These are phyloP conservation scores for Nansenia antarctica DNA, from an alignment of 2,113 vertebrate genomes.

Conservation along the genomic window DNA sequence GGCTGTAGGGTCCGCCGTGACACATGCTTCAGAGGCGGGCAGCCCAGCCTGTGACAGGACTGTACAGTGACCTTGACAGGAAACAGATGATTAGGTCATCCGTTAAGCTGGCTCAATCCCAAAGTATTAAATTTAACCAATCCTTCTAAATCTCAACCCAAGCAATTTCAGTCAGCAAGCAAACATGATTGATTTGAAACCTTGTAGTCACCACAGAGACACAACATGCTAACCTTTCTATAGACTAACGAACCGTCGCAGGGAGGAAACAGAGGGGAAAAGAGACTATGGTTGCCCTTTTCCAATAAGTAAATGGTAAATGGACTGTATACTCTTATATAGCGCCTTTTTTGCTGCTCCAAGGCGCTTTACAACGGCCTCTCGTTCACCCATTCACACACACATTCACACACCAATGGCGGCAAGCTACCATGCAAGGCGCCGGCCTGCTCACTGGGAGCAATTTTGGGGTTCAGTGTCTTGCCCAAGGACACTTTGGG, in stretches of 20 bases:
- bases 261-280: constrained; percentile 26
- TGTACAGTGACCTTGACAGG: constrained; percentile 51
- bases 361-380: no score
- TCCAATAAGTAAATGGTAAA: no score
- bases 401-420: no score
- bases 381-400: no score
- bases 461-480: no score
- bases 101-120: constrained; percentile 63
- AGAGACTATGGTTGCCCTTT: constrained; percentile 28
- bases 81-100: constrained; percentile 68
- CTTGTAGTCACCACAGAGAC: constrained; percentile 45
- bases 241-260: constrained; percentile 45
- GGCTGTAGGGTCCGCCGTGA: constrained; percentile 20
- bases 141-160: constrained; percentile 53
- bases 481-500: no score
- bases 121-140: constrained; percentile 59
- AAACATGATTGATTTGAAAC: constrained; percentile 60
- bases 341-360: no score
- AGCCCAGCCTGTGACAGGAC: constrained; percentile 38
- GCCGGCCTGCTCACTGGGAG: no score
- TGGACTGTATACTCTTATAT: no score
- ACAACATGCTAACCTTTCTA: constrained; percentile 47
- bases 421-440: no score
- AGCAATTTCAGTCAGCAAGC: constrained; percentile 55
- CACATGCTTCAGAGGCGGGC: constrained; percentile 35